These are phyloP conservation scores for Anguilla marmorata DNA, from an alignment of 2,797 vertebrate species.

Conservation along the genomic window DNA sequence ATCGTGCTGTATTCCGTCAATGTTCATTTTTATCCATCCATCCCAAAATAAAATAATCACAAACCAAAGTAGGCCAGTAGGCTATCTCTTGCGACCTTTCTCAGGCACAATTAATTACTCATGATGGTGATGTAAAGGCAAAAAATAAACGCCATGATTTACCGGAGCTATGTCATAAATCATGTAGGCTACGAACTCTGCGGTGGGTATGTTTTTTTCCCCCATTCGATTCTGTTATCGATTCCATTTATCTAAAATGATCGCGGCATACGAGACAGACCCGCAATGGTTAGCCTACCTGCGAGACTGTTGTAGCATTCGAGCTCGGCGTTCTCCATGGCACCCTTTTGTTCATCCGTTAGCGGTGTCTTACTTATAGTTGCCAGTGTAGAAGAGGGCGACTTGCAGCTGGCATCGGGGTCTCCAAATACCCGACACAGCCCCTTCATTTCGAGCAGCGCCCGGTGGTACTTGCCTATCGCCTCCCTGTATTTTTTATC, in stretches of 20 bases:
- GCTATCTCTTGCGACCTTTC: background rate
- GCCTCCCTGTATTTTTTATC: slow-evolving; percentile 99
- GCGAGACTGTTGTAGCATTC: slow-evolving; percentile 99
- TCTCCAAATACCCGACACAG: slow-evolving; percentile 81
- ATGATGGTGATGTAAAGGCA: background rate
- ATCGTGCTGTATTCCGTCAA: background rate
- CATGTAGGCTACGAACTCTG: slow-evolving; percentile 52
- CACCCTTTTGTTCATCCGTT: slow-evolving; percentile 89
- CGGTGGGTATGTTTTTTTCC: background rate
- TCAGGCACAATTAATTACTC: background rate
- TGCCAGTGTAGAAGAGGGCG: slow-evolving; percentile 61
- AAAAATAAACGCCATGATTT: background rate
- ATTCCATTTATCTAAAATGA: background rate
- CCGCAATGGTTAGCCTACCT: slow-evolving; percentile 69
- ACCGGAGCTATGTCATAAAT: slow-evolving; percentile 51
- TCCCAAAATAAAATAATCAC: background rate
- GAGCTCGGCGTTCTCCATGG: slow-evolving; percentile 90
- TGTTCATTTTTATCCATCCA: background rate
- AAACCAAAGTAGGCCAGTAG: background rate
- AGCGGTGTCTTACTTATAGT: slow-evolving; percentile 71
- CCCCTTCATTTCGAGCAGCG: slow-evolving; percentile 94
- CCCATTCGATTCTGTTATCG: background rate
- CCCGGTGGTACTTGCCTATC: slow-evolving; percentile 97
- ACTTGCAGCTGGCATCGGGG: slow-evolving; percentile 72
- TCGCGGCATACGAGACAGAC: background rate